Evolutionary conservation across 2,113 vertebrate species (phyloP).

Genomic region (Nanorana parkeri): DNA sequence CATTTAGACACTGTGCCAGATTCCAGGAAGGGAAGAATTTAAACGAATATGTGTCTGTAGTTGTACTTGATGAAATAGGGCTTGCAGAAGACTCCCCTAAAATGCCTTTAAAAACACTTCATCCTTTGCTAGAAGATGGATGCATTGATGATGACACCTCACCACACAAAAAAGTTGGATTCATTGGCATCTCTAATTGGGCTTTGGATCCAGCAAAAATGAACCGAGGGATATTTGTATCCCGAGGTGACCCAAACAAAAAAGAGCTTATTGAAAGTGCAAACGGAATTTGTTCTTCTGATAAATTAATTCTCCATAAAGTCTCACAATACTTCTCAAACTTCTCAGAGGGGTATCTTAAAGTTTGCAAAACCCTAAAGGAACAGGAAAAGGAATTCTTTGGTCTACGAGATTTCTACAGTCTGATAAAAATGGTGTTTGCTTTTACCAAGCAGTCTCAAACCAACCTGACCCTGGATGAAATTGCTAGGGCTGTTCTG

Average conservation of each 20-base stretch:
- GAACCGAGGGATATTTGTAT: slow-evolving; percentile 96
- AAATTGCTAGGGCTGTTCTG: slow-evolving; percentile 80
- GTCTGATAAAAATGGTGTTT: slow-evolving; percentile 96
- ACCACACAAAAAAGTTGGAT: slow-evolving; percentile 93
- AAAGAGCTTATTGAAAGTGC: slow-evolving; percentile 88
- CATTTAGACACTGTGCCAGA: slow-evolving; percentile 92
- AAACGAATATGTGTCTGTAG: slow-evolving; percentile 89
- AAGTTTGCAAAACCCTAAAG: slow-evolving; percentile 71
- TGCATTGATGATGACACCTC: slow-evolving; percentile 90
- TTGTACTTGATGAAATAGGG: slow-evolving; percentile 95
- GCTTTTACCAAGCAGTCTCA: slow-evolving; percentile 73
- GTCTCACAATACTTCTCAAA: slow-evolving; percentile 78
- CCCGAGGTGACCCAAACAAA: slow-evolving; percentile 83
- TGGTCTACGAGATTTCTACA: slow-evolving; percentile 95
- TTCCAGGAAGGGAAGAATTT: slow-evolving; percentile 95
- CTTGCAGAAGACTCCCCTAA: slow-evolving; percentile 95
- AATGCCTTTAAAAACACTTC: slow-evolving; percentile 95
- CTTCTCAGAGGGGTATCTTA: slow-evolving; percentile 85
- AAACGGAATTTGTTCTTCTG: slow-evolving; percentile 87
- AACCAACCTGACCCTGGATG: slow-evolving; percentile 68
- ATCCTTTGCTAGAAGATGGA: slow-evolving; percentile 93
- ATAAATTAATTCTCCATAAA: slow-evolving; percentile 73
- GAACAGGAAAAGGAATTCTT: slow-evolving; percentile 89
- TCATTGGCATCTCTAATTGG: slow-evolving; percentile 97
- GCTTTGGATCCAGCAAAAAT: slow-evolving; percentile 97